Percentiles rank a stretch among this genome's conserved stretches.
Evolutionary conservation across 2,888 invertebrate genomes (phyloP).

Genomic region (Lacanobia wlatinum): DNA sequence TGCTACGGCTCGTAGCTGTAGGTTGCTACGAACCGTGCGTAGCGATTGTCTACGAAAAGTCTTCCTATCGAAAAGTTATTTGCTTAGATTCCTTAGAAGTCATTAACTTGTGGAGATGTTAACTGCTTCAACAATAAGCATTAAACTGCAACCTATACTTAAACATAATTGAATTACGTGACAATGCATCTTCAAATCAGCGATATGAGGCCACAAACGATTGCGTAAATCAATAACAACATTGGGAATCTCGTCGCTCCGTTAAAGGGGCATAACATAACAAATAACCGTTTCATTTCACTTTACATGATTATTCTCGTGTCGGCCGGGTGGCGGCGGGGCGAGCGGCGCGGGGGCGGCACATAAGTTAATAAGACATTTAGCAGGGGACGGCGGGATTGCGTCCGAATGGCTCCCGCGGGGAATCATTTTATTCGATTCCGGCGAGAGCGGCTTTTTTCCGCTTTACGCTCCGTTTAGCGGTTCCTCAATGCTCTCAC

Average conservation of each 20-base stretch:
- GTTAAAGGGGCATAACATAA: conserved; percentile 88
- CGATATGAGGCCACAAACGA: conserved; percentile 79
- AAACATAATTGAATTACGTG: conserved; percentile 50
- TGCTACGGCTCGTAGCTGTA: conserved; percentile 31
- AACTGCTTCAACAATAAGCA: conserved; percentile 2
- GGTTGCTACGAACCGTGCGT: conserved; percentile 25
- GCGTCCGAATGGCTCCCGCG: conserved; percentile 93
- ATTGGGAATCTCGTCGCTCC: conserved; percentile 80
- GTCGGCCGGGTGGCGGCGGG: conserved; percentile 78
- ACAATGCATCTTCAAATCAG: conserved; percentile 66
- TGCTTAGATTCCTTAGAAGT: not conserved
- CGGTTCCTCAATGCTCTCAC: conserved; percentile 81
- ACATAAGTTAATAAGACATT: conserved; percentile 91
- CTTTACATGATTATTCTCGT: conserved; percentile 91
- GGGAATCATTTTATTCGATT: conserved; percentile 94
- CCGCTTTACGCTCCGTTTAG: conserved; percentile 90
- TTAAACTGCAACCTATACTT: conserved; percentile 7
- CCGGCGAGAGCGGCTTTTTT: conserved; percentile 90
- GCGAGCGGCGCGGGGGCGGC: conserved; percentile 78
- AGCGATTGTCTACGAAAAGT: conserved; percentile 18
- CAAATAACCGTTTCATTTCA: conserved; percentile 91
- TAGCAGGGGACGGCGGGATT: conserved; percentile 91
- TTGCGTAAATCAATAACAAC: conserved; percentile 82
- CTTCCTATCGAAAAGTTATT: not conserved
- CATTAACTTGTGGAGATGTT: too few species aligned